Conservation (phyloP, 53 echinoderm and acorn worm genomes). For the Arbacia lixula region DNA sequence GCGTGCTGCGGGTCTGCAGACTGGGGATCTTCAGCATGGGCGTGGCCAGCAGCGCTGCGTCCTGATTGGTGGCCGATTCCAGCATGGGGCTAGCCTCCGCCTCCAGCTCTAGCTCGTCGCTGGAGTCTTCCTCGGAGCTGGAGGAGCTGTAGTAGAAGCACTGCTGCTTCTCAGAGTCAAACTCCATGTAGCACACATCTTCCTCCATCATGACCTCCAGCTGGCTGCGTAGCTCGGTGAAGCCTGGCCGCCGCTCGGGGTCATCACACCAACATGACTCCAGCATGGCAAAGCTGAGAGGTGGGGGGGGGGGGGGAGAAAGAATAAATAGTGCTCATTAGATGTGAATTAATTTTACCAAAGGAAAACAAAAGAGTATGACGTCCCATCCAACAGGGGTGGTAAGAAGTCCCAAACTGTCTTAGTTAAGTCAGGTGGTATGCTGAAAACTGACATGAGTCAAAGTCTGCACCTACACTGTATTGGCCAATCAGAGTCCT, state of each 20-base stretch:
- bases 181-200: slow-evolving; percentile 81
- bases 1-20: slow-evolving; percentile 40
- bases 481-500: too few species aligned
- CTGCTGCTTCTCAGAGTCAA: slow-evolving; percentile 67
- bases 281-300: too few species aligned
- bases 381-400: too few species aligned
- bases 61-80: slow-evolving; percentile 44
- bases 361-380: too few species aligned
- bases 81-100: slow-evolving; percentile 53
- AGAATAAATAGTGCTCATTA: too few species aligned
- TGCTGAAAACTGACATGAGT: too few species aligned
- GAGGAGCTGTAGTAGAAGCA: slow-evolving; percentile 67
- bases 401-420: too few species aligned
- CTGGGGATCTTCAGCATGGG: slow-evolving; percentile 39
- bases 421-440: too few species aligned
- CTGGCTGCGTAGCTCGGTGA: slow-evolving; percentile 83
- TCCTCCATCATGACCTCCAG: slow-evolving; percentile 86
- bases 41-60: not conserved
- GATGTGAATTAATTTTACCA: too few species aligned
- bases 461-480: too few species aligned
- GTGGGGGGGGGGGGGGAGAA: too few species aligned
- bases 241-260: slow-evolving; percentile 81
- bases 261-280: slow-evolving; percentile 77
- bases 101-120: slow-evolving; percentile 16
- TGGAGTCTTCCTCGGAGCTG: slow-evolving; percentile 59